phyloP scores from a whole-genome alignment of 2,797 vertebrate species.

The Masticophis lateralis region DNA sequence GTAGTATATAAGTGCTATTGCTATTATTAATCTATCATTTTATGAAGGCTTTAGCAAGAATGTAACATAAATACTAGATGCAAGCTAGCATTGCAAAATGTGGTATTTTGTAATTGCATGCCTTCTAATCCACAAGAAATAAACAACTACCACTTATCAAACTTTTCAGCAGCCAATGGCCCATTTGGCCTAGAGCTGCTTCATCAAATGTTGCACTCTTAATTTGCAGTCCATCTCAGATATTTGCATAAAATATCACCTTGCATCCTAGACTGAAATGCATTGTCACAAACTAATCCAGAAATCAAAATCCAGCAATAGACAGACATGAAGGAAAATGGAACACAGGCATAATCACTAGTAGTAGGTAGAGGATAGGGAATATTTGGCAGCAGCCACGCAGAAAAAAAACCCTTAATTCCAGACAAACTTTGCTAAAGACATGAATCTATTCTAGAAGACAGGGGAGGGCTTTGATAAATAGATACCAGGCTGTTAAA shows the following conservation, averaged over 20 bases:
- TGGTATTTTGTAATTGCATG: neutral
- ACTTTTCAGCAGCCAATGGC: neutral
- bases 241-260: neutral
- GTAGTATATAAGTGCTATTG: too few species aligned
- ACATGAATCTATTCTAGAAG: neutral
- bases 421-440: neutral
- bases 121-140: slow-evolving; percentile 19
- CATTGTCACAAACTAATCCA: neutral
- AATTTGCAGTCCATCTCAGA: neutral
- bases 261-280: neutral
- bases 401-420: neutral
- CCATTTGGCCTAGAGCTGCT: neutral
- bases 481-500: neutral
- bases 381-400: neutral
- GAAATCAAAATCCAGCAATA: neutral
- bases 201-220: neutral
- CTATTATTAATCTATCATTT: neutral
- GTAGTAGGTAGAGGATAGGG: neutral
- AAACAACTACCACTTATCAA: neutral
- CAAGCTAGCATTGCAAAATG: neutral
- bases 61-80: neutral
- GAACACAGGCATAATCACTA: too few species aligned
- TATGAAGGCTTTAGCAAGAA: neutral
- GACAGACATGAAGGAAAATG: neutral
- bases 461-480: neutral